Conservation (phyloP, 2,888 invertebrate genomes). For the Stictocephala bisonia region DNA sequence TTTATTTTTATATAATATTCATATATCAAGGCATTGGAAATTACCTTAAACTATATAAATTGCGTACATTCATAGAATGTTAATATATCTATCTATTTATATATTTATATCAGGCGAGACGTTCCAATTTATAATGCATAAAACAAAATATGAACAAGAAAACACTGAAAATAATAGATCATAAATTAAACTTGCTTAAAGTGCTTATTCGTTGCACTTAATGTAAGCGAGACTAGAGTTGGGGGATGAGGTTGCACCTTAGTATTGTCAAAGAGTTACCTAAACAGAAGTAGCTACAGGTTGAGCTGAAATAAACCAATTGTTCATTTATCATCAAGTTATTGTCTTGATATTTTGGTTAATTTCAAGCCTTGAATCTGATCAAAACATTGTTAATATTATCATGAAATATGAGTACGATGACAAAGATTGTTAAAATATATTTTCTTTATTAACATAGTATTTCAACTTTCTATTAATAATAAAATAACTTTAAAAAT, state of each 20-base stretch:
- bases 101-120: slow-evolving; percentile 24
- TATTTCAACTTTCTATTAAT: too few species aligned
- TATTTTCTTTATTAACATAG: too few species aligned
- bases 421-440: too few species aligned
- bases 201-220: neutral
- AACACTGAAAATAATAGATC: slow-evolving; percentile 21
- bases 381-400: too few species aligned
- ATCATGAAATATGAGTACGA: too few species aligned
- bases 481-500: too few species aligned
- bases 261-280: slow-evolving; percentile 17
- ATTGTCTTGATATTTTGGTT: too few species aligned
- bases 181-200: slow-evolving; percentile 16
- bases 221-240: slow-evolving; percentile 20
- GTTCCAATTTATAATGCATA: slow-evolving; percentile 27
- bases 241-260: neutral
- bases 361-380: too few species aligned
- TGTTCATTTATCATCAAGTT: too few species aligned
- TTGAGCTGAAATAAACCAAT: too few species aligned
- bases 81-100: slow-evolving; percentile 38
- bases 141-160: slow-evolving; percentile 12
- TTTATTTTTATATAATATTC: slow-evolving; percentile 38
- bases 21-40: slow-evolving; percentile 34
- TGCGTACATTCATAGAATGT: slow-evolving; percentile 47
- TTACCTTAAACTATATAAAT: slow-evolving; percentile 42
- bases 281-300: too few species aligned